Evolutionary conservation across 2,113 vertebrate species (phyloP).

Genomic region (Meleagris gallopavo): DNA sequence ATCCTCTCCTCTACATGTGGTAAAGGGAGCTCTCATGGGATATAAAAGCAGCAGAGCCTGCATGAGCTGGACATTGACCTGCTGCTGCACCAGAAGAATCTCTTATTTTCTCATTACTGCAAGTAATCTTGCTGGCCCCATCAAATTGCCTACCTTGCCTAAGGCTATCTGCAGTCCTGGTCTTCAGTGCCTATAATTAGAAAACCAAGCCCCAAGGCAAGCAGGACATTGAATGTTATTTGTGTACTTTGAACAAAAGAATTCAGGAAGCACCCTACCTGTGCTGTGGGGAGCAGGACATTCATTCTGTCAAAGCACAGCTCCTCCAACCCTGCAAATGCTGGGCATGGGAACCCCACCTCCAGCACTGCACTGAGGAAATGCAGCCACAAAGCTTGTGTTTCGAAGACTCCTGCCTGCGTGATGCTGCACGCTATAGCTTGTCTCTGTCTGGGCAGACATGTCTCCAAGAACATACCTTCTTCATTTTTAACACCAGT

Average conservation of each 20-base stretch:
- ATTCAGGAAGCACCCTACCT: background rate
- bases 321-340: background rate
- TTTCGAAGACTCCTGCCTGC: background rate
- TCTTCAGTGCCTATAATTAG: background rate
- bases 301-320: background rate
- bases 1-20: background rate
- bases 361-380: background rate
- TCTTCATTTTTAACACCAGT: background rate
- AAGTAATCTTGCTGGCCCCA: background rate
- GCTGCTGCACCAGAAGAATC: background rate
- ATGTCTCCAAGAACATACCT: background rate
- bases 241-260: background rate
- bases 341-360: background rate
- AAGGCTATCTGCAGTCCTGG: background rate
- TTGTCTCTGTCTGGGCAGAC: background rate
- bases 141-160: background rate
- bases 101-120: background rate
- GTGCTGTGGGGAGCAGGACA: background rate
- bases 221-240: background rate
- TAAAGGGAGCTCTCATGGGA: background rate
- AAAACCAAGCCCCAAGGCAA: background rate
- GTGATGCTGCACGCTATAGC: background rate
- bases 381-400: fast-evolving
- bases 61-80: background rate
- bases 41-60: background rate